Base-by-base conservation (phyloP, 2,797 vertebrate species). In the Lutjanus campechanus region DNA sequence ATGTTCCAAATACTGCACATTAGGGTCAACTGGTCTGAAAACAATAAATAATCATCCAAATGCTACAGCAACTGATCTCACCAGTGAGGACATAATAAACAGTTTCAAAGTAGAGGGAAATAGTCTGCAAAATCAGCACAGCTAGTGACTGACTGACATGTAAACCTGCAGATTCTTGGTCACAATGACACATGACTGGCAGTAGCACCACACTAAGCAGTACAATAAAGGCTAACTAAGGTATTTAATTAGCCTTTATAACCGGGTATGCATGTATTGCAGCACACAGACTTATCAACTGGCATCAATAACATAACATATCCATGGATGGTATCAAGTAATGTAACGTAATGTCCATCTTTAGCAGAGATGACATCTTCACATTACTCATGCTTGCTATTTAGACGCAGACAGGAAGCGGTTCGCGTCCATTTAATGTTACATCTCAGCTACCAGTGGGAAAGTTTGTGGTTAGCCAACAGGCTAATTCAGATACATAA, bases 281-380 rank as follows among this genome's bases (percentile, higher is more conserved):
- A 47, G 15, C 43, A 46, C 1, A 22, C 9, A 59, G 9, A 43
- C 7, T 1, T 54, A 19, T n/a, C 6, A 51, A 17, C 16, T 20
- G 11, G 4, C 8, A 53, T 65, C 6, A 51, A 2, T 20, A 29
- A 44, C 10, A 15, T n/a, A 5, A 43, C 29, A 43, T 1, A 19
- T 29, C 22, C 16, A 7, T 12, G 2, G 16, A 44, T 5, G 5
- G 13, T 15, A 4, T 36, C 29, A 36, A 7, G 8, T 41, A 1
- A 0, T 41, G 6, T 1, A 15, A 44, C 2, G 4, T n/a, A 2
- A 5, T 15, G 1, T 17, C n/a, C 11, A 9, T 13, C 8, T 47
- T 5, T 53, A 29, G 29, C 56, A 51, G 10, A 55, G 16, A 29
- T 16, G 2, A 36, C 1, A 17, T 17, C 12, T 41, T 69, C 10